Base-by-base conservation (phyloP, 2,888 invertebrate genomes). In the Drosophila pullipes region DNA sequence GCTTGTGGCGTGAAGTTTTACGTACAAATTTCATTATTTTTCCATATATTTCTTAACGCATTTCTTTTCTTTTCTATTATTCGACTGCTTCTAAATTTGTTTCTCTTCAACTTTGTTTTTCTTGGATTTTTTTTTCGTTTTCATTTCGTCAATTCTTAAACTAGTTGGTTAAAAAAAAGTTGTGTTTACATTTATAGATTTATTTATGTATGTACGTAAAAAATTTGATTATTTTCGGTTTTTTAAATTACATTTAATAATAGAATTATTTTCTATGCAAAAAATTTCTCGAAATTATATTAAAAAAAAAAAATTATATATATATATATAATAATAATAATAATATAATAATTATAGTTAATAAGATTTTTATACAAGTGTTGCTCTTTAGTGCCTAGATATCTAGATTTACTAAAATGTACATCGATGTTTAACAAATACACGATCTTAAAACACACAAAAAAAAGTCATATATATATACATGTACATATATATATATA, bases 181-280 rank as follows among this genome's bases (percentile, higher is more conserved):
- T 84, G 81, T 80, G 82, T 87, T 84, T 80, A 79, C 83, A 87
- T 81, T 82, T 84, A 87, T 75, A 44, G 69, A 81, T 76, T 78
- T 82, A 79, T 88, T 88, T 89, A 85, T 85, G 73, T 86, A 82
- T 83, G 84, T 84, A 89, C 80, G 86, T 85, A 86, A 89, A 86
- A 89, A 86, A 89, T 89, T 86, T 89, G 85, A 89, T 89, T 86
- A 86, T 81, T 88, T 81, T 80, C 76, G 73, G 64, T 68, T 61
- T 76, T 50, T 78, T 85, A 71, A 85, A 86, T 85, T 85, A 87
- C 79, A 85, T 85, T 88, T 85, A 78, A 76, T 83, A 80, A 82
- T 85, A 75, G 59, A 80, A 82, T 80, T 85, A 83, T 83, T 82
- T 61, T 75, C 90, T 87, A 87, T 69, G 69, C 78, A 69, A 83